These are phyloP conservation scores for Drosophila greeni DNA, from an alignment of 2,888 invertebrate genomes.

Conservation along the genomic window DNA sequence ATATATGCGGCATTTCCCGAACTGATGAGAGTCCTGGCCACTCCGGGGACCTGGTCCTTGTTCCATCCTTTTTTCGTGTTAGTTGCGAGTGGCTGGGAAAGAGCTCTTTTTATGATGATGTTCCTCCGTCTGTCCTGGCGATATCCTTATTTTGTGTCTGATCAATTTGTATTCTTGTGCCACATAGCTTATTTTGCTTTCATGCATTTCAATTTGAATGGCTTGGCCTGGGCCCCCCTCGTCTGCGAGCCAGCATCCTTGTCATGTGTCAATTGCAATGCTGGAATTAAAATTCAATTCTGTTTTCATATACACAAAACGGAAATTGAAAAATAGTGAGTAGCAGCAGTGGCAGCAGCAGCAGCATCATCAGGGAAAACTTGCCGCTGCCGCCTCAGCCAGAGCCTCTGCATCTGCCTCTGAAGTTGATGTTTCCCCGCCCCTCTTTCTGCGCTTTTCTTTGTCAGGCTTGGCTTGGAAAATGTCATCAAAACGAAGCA, in stretches of 20 bases:
- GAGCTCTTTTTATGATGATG: constrained; percentile 58
- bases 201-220: constrained; percentile 63
- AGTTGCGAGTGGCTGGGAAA: constrained; percentile 55
- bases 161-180: constrained; percentile 67
- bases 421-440: constrained; percentile 12
- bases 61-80: constrained; percentile 41
- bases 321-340: constrained; percentile 60
- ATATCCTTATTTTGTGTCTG: constrained; percentile 49
- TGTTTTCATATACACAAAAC: constrained; percentile 57
- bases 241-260: constrained; percentile 39
- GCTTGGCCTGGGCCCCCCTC: constrained; percentile 10
- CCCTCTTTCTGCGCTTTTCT: constrained; percentile 1
- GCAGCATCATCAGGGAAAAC: constrained; percentile 26
- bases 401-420: constrained; percentile 1
- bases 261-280: constrained; percentile 70
- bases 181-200: constrained; percentile 63
- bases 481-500: constrained; percentile 29
- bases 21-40: constrained; percentile 47
- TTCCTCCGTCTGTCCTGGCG: constrained; percentile 30
- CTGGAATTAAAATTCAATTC: constrained; percentile 66
- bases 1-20: constrained; percentile 53
- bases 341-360: constrained; percentile 2
- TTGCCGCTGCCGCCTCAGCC: constrained; percentile 15
- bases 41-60: constrained; percentile 49
- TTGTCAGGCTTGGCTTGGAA: constrained; percentile 8